phyloP scores from a whole-genome alignment of 2,888 invertebrate species.

The Acronicta leporina region DNA sequence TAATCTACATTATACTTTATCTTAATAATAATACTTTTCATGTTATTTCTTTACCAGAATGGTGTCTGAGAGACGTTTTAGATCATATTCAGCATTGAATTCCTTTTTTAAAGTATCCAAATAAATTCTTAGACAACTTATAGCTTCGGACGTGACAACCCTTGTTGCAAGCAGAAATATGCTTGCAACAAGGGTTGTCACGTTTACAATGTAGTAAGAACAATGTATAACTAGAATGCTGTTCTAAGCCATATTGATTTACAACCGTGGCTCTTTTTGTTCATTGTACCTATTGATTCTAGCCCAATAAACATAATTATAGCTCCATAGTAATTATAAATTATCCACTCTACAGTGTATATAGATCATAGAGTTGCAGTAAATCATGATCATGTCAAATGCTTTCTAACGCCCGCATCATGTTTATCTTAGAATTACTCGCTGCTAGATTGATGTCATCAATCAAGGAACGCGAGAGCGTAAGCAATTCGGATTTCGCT shows the following conservation, averaged over 20 bases:
- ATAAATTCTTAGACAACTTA: too few species aligned
- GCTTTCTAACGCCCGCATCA: slow-evolving; percentile 23
- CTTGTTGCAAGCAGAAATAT: background rate
- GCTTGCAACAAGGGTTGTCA: too few species aligned
- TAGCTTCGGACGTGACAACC: background rate
- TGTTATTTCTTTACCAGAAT: too few species aligned
- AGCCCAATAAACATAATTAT: background rate
- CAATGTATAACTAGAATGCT: background rate
- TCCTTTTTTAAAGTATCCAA: too few species aligned
- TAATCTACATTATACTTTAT: too few species aligned
- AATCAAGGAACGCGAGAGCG: slow-evolving; percentile 53
- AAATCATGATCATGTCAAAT: slow-evolving; percentile 13
- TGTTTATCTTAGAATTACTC: slow-evolving; percentile 34
- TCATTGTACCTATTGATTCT: background rate
- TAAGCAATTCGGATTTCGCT: slow-evolving; percentile 43
- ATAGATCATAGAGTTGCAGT: background rate
- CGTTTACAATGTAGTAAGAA: background rate
- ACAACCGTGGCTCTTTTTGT: background rate
- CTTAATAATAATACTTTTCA: too few species aligned
- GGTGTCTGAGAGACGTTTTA: too few species aligned
- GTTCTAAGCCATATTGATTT: background rate
- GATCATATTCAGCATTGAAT: too few species aligned
- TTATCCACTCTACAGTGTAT: background rate
- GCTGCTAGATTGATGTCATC: slow-evolving; percentile 40
- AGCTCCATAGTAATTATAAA: background rate